A percentile compares a stretch with the other conserved stretches of the same genome.
These are phyloP conservation scores for Pelodytes ibericus DNA, from an alignment of 2,797 vertebrate species.

Conservation along the genomic window DNA sequence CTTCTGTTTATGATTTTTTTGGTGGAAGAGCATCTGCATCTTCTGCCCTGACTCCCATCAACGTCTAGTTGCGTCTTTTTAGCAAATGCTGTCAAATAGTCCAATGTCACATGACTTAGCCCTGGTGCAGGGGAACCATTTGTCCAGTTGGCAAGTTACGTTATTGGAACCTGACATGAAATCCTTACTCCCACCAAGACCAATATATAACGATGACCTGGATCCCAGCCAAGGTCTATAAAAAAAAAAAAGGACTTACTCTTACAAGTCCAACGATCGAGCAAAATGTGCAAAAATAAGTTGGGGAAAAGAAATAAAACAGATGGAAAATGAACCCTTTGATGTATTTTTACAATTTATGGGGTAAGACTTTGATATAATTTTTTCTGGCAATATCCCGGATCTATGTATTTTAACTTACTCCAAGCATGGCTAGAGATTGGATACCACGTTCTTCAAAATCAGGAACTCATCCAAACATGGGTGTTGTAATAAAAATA, in stretches of 20 bases:
- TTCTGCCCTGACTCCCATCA: too few relatives aligned
- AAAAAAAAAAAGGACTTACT: slow-evolving; percentile 8
- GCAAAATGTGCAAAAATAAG: slow-evolving; percentile 16
- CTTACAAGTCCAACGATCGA: slow-evolving; percentile 7
- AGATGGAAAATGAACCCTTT: slow-evolving; percentile 12
- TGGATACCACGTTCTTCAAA: neutral
- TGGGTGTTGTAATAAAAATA: slow-evolving; percentile 20
- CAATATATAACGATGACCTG: neutral
- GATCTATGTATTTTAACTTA: slow-evolving; percentile 11
- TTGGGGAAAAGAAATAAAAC: slow-evolving; percentile 20
- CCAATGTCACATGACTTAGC: too few relatives aligned
- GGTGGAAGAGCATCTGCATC: too few relatives aligned
- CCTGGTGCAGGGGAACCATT: too few relatives aligned
- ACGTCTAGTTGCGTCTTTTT: too few relatives aligned
- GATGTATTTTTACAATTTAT: slow-evolving; percentile 11
- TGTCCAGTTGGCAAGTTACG: too few relatives aligned
- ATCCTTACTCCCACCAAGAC: neutral
- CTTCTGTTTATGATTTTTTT: too few relatives aligned
- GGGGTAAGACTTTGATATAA: slow-evolving; percentile 9
- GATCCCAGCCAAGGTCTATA: neutral
- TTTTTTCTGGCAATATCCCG: slow-evolving; percentile 12
- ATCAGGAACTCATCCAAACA: neutral
- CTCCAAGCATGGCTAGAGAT: neutral
- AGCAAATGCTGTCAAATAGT: too few relatives aligned
- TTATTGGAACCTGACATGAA: too few relatives aligned